Conservation (phyloP, 1,140 invertebrate genomes). For the Leptoteleia sp. region DNA sequence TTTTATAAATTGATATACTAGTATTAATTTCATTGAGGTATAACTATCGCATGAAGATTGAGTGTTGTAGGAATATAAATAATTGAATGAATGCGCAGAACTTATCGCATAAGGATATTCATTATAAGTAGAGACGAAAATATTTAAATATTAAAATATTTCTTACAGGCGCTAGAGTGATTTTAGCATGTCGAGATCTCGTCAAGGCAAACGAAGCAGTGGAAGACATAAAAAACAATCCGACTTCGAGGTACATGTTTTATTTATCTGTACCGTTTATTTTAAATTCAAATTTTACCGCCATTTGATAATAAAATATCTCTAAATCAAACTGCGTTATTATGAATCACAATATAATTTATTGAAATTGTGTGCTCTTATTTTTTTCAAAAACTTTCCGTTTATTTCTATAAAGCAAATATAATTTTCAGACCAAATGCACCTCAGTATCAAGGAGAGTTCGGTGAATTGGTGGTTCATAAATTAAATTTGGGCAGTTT, state of each 20-base stretch:
- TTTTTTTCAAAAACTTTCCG: no score
- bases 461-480: slow-evolving; percentile 83
- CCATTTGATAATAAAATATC: background rate
- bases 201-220: slow-evolving; percentile 79
- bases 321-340: no score
- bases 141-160: slow-evolving; percentile 38
- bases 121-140: background rate
- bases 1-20: no score
- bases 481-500: slow-evolving; percentile 88
- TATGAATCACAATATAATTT: background rate
- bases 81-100: background rate
- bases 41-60: no score
- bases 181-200: slow-evolving; percentile 84
- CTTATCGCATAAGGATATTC: slow-evolving; percentile 1
- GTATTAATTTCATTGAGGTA: no score
- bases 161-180: slow-evolving; percentile 81
- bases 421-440: slow-evolving; percentile 62
- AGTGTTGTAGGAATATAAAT: no score
- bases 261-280: slow-evolving; percentile 14
- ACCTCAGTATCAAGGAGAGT: slow-evolving; percentile 74
- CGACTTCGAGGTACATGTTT: slow-evolving; percentile 67
- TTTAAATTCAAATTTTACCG: background rate
- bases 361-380: no score
- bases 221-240: slow-evolving; percentile 75
- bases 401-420: background rate